A percentile compares a stretch with the other conserved stretches of the same genome.
Conservation (phyloP, 2,888 invertebrate species). For the Metopia argyrocephala region DNA sequence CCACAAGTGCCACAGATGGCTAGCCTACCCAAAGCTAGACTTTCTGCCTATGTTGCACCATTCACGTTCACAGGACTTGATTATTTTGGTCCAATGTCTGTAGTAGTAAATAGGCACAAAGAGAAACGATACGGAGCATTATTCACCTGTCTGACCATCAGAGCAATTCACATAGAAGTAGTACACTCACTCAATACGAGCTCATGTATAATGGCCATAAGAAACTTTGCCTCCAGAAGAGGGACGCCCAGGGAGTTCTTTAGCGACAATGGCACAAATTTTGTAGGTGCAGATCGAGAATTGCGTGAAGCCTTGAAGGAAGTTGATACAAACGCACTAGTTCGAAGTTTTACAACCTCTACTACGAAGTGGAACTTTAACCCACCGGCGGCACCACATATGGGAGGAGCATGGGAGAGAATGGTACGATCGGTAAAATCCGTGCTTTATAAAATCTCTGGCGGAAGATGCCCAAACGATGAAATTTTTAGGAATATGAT, state of each 20-base stretch:
- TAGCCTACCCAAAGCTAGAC: neutral
- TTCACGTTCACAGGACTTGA: conserved; percentile 32
- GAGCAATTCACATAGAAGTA: conserved; percentile 20
- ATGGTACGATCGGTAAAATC: no score
- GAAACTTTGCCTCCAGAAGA: conserved; percentile 56
- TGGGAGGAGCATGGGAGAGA: no score
- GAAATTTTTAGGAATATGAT: no score
- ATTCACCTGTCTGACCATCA: conserved; percentile 30
- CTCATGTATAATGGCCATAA: conserved; percentile 45
- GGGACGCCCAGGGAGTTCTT: conserved; percentile 52
- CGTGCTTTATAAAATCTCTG: no score
- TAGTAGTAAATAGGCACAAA: conserved; percentile 28
- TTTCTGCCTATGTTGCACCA: neutral
- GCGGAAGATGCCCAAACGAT: no score
- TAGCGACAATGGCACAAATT: conserved; percentile 55
- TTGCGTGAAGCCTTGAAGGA: no score
- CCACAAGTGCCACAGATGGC: conserved; percentile 16
- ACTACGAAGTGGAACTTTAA: no score
- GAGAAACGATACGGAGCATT: conserved; percentile 41
- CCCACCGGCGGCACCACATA: no score
- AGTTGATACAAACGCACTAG: no score
- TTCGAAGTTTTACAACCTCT: neutral
- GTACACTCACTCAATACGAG: conserved; percentile 30
- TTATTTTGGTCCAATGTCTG: conserved; percentile 18
- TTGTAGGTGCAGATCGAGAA: conserved; percentile 43